A percentile compares a stretch with the other conserved stretches of the same genome.
These are phyloP conservation scores for Ophioderma brevispina DNA, from an alignment of 35 echinoderm and acorn worm species.

Conservation along the genomic window DNA sequence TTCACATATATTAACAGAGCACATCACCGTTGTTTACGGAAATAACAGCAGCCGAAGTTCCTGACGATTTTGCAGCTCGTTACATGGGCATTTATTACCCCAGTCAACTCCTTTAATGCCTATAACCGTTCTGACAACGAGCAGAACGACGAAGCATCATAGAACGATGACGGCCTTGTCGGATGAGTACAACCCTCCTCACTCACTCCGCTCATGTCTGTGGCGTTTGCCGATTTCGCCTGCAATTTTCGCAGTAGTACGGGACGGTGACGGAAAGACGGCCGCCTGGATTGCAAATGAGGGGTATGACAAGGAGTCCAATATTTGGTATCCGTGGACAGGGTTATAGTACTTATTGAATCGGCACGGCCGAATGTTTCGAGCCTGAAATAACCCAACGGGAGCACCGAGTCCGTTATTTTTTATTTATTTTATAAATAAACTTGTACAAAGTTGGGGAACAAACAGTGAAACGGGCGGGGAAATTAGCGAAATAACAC, in stretches of 20 bases:
- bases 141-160: slow-evolving; percentile 62
- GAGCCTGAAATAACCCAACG: too few species aligned
- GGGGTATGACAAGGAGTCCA: slow-evolving; percentile 52
- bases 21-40: background rate
- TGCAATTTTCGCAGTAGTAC: background rate
- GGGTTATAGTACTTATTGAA: slow-evolving; percentile 37
- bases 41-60: slow-evolving; percentile 60
- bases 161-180: slow-evolving; percentile 72
- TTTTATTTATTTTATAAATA: too few species aligned
- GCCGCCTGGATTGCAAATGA: slow-evolving; percentile 57
- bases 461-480: too few species aligned
- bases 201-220: slow-evolving; percentile 88
- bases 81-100: slow-evolving; percentile 87
- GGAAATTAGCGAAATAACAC: too few species aligned
- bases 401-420: too few species aligned
- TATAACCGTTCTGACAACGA: slow-evolving; percentile 63
- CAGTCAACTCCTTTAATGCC: slow-evolving; percentile 71
- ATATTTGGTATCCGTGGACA: slow-evolving; percentile 49
- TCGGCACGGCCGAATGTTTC: slow-evolving; percentile 59
- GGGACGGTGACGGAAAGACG: slow-evolving; percentile 12
- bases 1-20: too few species aligned
- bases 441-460: too few species aligned
- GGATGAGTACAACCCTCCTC: slow-evolving; percentile 78
- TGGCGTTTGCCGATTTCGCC: slow-evolving; percentile 54
- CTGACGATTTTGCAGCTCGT: slow-evolving; percentile 75